Conservation (phyloP, 2,888 invertebrate species). For the Aricia artaxerxes region DNA sequence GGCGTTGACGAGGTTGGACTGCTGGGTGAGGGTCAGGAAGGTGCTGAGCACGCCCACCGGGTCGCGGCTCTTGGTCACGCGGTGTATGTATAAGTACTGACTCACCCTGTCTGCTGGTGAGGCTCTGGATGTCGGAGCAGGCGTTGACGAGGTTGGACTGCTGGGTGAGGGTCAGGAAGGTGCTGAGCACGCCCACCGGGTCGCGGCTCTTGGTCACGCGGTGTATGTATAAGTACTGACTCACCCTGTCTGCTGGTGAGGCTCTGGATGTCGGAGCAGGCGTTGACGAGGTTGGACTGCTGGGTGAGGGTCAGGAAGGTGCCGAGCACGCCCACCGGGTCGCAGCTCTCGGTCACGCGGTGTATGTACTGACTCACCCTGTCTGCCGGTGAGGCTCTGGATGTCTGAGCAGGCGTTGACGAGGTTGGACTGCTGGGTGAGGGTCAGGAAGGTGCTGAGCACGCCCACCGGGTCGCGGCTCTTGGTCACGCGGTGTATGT, state of each 20-base stretch:
- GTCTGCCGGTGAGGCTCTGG: conserved; percentile 45
- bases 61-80: conserved; percentile 55
- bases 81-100: conserved; percentile 49
- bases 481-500: conserved; percentile 56
- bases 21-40: conserved; percentile 53
- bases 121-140: conserved; percentile 43
- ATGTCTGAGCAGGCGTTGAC: conserved; percentile 48
- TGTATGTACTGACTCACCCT: conserved; percentile 49
- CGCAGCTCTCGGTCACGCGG: conserved; percentile 53
- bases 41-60: conserved; percentile 52
- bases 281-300: conserved; percentile 47
- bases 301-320: conserved; percentile 55
- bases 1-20: conserved; percentile 48
- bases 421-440: conserved; percentile 51
- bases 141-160: conserved; percentile 49
- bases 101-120: conserved; percentile 45
- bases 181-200: conserved; percentile 51
- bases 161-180: conserved; percentile 54
- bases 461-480: conserved; percentile 54
- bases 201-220: conserved; percentile 53
- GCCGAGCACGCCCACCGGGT: conserved; percentile 53
- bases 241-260: conserved; percentile 45
- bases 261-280: conserved; percentile 45
- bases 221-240: conserved; percentile 52
- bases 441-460: conserved; percentile 50